Evolutionary conservation across 2,797 vertebrate genomes (phyloP).

Genomic region (Poeciliopsis paucimaculata): DNA sequence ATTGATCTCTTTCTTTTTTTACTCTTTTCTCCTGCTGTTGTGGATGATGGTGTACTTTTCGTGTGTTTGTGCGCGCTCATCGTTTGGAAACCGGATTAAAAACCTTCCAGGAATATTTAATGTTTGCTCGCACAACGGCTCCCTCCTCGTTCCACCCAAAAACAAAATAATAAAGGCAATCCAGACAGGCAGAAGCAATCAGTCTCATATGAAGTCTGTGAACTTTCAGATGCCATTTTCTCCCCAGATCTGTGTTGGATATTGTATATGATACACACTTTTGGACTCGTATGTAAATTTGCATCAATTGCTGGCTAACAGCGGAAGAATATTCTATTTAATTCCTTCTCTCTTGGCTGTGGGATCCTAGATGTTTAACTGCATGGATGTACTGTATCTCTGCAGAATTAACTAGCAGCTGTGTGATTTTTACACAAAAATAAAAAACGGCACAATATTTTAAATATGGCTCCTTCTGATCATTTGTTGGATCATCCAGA

Average conservation of each 20-base stretch:
- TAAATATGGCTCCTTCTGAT: conserved; percentile 68
- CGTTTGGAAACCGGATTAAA: conserved; percentile 62
- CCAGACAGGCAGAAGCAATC: conserved; percentile 68
- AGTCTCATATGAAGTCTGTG: conserved; percentile 42
- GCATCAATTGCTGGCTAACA: conserved; percentile 96
- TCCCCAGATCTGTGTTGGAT: conserved; percentile 84
- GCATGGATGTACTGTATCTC: conserved; percentile 94
- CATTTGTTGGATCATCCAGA: not conserved
- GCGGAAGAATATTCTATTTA: conserved; percentile 92
- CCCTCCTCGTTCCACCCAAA: conserved; percentile 17
- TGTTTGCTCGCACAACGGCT: conserved; percentile 60
- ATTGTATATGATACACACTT: conserved; percentile 93
- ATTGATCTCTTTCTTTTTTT: conserved; percentile 67
- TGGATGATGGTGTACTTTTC: conserved; percentile 80
- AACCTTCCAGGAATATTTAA: conserved; percentile 55
- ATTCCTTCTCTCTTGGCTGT: conserved; percentile 93
- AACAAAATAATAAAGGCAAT: conserved; percentile 49
- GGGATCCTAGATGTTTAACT: conserved; percentile 95
- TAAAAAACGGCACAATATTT: conserved; percentile 95
- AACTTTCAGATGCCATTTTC: conserved; percentile 67
- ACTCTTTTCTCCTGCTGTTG: conserved; percentile 76
- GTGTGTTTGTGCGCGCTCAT: conserved; percentile 54
- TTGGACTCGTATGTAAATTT: conserved; percentile 95
- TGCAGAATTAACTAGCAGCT: conserved; percentile 95
- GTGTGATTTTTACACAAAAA: conserved; percentile 97